A percentile compares a stretch with the other conserved stretches of the same genome.
Evolutionary conservation across 2,113 vertebrate species (phyloP).

Genomic region (Meleagris gallopavo): DNA sequence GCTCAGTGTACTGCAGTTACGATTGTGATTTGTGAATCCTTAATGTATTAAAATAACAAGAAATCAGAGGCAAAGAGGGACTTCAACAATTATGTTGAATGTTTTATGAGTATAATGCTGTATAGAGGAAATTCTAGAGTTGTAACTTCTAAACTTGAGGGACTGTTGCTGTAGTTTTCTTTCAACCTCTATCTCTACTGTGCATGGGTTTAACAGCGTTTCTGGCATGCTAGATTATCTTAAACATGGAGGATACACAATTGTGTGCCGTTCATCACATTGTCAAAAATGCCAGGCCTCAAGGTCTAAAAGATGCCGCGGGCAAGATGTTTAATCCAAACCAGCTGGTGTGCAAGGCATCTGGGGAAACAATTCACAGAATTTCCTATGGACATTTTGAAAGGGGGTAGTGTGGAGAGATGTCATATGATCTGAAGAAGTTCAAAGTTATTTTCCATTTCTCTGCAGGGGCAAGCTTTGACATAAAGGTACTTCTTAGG

Average conservation of each 20-base stretch:
- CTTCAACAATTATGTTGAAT: neutral
- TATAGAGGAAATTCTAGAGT: neutral
- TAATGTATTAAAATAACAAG: neutral
- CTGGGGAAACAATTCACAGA: constrained; percentile 47
- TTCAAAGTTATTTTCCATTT: constrained; percentile 28
- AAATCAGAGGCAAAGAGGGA: neutral
- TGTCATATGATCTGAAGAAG: neutral
- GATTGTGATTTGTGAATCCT: neutral
- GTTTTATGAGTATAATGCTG: neutral
- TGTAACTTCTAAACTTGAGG: neutral
- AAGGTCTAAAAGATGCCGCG: constrained; percentile 2
- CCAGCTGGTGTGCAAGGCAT: constrained; percentile 46
- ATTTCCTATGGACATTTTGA: constrained; percentile 14
- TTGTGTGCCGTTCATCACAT: neutral
- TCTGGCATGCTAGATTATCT: neutral
- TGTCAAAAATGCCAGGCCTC: constrained; percentile 34
- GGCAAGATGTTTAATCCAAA: constrained; percentile 46
- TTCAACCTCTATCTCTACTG: neutral
- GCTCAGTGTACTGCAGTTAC: neutral
- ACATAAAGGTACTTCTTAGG: neutral
- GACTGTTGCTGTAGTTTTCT: neutral
- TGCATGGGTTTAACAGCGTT: neutral
- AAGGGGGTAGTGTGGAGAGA: neutral
- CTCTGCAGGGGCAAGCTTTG: neutral
- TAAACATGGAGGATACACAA: neutral